Base-by-base conservation (phyloP, 1,140 invertebrate genomes). In the Aphidius gifuensis region DNA sequence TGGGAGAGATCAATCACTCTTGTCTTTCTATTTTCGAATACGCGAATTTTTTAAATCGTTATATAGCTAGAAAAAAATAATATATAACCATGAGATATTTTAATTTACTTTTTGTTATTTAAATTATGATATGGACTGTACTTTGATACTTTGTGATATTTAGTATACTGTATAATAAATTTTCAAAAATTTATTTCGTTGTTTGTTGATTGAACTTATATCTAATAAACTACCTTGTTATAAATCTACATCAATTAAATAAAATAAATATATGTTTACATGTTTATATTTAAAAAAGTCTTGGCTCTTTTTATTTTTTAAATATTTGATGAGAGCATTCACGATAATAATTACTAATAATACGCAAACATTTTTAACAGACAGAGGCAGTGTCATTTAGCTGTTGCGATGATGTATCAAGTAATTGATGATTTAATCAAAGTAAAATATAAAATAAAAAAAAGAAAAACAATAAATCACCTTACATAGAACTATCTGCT, bases 401-500 rank as follows among this genome's bases (percentile, higher is more conserved):
- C 61, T 55, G 61, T 62, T 62, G 55, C 46, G 58, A 48, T 48
- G 58, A 48, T 48, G 47, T 23, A 23, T 58, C 9, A 32, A 48
- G 53, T 32, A 32, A 32, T 32, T 32, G 4, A 32, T 32, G 4
- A 32, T 32, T 32, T 32, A 3, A 32, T 11, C 7, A 45, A 9
- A 40, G 4, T 57, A 46, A 46, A 6, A 46, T 16, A 16, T 16
- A 16, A 16, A 16, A 16, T 16, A 16, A 16, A 16, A 16, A 16
- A 16, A 16, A 16, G 1, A 16, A 57, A 39, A 9, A 39, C n/a
- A 32, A 46, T 23, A 11, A 47, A 21, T n/a, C n/a, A 5, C 3
- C 8, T 64, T 75, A 79, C 32, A 78, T 61, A 62, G 74, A 75
- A 60, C 71, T 80, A 60, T 79, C 75, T 48, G 64, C 72, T 16